Conservation (phyloP, 2,797 vertebrate genomes). For the Coluber constrictor region DNA sequence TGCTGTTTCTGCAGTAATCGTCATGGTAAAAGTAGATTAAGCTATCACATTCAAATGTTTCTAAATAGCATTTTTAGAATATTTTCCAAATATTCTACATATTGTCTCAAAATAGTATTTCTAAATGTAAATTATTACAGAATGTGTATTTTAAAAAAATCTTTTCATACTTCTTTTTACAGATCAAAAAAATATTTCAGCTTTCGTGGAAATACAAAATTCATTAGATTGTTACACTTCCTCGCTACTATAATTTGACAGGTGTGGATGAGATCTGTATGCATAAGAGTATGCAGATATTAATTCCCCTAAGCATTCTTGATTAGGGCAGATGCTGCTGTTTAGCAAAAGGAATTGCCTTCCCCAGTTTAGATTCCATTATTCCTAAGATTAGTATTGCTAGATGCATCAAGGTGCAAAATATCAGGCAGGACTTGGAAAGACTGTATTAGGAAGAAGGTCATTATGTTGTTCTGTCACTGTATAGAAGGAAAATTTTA, state of each 20-base stretch:
- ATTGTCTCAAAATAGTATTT: neutral
- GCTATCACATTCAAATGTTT: neutral
- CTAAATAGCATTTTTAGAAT: neutral
- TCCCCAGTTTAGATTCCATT: neutral
- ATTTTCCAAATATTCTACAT: neutral
- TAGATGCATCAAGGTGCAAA: neutral
- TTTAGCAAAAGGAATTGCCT: neutral
- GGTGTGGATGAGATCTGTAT: neutral
- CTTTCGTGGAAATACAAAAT: neutral
- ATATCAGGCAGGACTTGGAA: neutral
- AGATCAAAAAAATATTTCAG: neutral
- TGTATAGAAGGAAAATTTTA: neutral
- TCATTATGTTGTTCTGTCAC: neutral
- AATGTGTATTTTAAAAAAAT: neutral
- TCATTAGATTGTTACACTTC: neutral
- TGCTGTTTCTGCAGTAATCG: neutral
- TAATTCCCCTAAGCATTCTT: neutral
- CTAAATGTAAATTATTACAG: neutral
- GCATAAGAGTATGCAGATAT: neutral
- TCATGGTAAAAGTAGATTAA: neutral
- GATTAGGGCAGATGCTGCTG: neutral
- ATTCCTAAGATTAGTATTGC: neutral
- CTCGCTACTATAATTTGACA: neutral
- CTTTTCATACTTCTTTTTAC: neutral
- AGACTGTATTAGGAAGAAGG: neutral